Evolutionary conservation across 2,113 vertebrate genomes (phyloP).

Genomic region (Candoia aspera): DNA sequence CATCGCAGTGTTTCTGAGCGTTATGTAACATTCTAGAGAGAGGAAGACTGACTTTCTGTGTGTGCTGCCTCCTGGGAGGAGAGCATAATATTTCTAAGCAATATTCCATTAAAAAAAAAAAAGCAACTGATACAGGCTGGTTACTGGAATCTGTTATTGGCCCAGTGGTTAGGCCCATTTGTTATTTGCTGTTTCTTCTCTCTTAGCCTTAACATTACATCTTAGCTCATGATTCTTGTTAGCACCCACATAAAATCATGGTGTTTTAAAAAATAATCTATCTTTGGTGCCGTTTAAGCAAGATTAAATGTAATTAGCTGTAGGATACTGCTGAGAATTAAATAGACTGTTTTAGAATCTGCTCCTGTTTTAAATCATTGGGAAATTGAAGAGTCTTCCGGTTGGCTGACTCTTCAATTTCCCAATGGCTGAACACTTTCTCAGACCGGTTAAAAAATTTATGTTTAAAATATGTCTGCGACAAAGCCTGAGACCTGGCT

Average conservation of each 20-base stretch:
- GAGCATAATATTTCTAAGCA: slow-evolving; percentile 45
- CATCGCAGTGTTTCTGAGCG: not conserved
- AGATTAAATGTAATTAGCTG: slow-evolving; percentile 38
- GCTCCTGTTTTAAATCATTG: slow-evolving; percentile 29
- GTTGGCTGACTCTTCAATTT: too few relatives aligned
- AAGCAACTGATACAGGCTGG: too few relatives aligned
- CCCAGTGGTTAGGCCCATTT: not conserved
- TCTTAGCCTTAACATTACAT: not conserved
- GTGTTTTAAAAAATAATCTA: not conserved
- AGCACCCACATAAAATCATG: not conserved
- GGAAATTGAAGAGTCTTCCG: slow-evolving; percentile 8
- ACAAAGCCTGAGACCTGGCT: not conserved
- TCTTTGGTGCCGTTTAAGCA: not conserved
- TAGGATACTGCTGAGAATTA: slow-evolving; percentile 38
- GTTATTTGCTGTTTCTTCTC: not conserved
- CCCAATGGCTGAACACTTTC: slow-evolving; percentile 27
- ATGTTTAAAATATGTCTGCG: not conserved
- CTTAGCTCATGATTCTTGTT: not conserved
- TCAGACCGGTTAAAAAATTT: slow-evolving; percentile 2
- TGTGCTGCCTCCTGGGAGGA: not conserved
- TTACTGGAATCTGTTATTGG: slow-evolving; percentile 47
- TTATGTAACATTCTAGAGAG: not conserved
- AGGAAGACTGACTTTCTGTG: slow-evolving; percentile 2
- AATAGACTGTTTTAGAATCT: slow-evolving; percentile 23
- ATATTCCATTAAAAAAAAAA: not conserved